Evolutionary conservation across 2,113 vertebrate species (phyloP).

Genomic region (Pelodiscus sinensis): DNA sequence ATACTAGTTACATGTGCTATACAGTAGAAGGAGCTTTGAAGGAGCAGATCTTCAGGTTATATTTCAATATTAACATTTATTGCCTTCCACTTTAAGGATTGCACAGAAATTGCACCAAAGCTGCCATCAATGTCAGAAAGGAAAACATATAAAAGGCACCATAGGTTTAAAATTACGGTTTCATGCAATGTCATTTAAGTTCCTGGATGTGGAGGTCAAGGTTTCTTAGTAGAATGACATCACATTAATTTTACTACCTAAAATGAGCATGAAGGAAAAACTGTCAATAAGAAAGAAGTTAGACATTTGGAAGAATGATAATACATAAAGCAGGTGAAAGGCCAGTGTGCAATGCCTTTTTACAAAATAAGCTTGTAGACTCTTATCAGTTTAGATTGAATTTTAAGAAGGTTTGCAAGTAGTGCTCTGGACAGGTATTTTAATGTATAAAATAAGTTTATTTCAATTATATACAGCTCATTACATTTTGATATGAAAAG

Average conservation of each 20-base stretch:
- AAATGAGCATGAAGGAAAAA: background rate
- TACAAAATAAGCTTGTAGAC: background rate
- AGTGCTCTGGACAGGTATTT: slow-evolving; percentile 58
- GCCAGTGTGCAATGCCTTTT: background rate
- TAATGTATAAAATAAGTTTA: slow-evolving; percentile 75
- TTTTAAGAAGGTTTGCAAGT: slow-evolving; percentile 45
- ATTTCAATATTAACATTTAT: background rate
- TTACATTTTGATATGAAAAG: slow-evolving; percentile 36
- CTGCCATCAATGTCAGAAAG: slow-evolving; percentile 4
- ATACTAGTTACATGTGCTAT: background rate
- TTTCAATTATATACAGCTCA: slow-evolving; percentile 71
- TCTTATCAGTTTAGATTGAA: background rate
- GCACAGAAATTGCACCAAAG: background rate
- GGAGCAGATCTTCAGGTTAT: background rate
- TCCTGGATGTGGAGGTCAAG: background rate
- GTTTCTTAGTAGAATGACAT: background rate
- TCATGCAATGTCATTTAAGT: background rate
- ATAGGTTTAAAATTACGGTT: background rate
- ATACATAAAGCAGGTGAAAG: background rate
- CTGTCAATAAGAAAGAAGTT: background rate
- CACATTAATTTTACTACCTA: background rate
- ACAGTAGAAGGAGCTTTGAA: background rate
- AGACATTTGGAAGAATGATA: background rate
- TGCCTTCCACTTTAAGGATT: background rate
- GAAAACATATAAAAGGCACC: background rate